Conservation (phyloP, 2,888 invertebrate species). For the Tinea trinotella region DNA sequence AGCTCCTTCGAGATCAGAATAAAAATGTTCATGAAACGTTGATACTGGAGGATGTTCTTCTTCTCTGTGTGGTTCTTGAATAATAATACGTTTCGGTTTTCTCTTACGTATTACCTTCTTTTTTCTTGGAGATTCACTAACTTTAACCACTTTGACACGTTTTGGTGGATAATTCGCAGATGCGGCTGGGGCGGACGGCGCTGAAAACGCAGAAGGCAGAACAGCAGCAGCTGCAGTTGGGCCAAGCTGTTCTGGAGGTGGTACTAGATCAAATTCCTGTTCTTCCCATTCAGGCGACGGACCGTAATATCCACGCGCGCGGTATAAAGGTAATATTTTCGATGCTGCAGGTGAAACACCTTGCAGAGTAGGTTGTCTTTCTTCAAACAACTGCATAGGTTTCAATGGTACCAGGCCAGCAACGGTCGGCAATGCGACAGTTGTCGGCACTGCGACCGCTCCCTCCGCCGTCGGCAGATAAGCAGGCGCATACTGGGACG, state of each 20-base stretch:
- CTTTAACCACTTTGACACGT: conserved; percentile 53
- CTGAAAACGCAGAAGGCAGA: conserved; percentile 36
- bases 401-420: conserved; percentile 44
- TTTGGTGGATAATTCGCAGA: conserved; percentile 38
- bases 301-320: conserved; percentile 62
- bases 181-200: conserved; percentile 30
- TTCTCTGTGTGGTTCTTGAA: conserved; percentile 26
- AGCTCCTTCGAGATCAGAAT: conserved; percentile 59
- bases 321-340: conserved; percentile 57
- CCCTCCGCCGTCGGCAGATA: conserved; percentile 58
- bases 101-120: conserved; percentile 41
- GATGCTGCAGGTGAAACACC: conserved; percentile 40
- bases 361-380: conserved; percentile 31
- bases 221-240: conserved; percentile 28
- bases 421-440: conserved; percentile 45
- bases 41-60: conserved; percentile 49
- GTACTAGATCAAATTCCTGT: conserved; percentile 46
- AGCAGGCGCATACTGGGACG: conserved; percentile 62
- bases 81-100: conserved; percentile 48
- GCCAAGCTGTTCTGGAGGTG: conserved; percentile 41
- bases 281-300: conserved; percentile 52
- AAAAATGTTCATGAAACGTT: conserved; percentile 62
- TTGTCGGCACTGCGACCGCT: conserved; percentile 49
- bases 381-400: conserved; percentile 51
- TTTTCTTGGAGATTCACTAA: conserved; percentile 48